Conservation (phyloP, 64 coral and sea anemone species). For the Anthopleura sola region DNA sequence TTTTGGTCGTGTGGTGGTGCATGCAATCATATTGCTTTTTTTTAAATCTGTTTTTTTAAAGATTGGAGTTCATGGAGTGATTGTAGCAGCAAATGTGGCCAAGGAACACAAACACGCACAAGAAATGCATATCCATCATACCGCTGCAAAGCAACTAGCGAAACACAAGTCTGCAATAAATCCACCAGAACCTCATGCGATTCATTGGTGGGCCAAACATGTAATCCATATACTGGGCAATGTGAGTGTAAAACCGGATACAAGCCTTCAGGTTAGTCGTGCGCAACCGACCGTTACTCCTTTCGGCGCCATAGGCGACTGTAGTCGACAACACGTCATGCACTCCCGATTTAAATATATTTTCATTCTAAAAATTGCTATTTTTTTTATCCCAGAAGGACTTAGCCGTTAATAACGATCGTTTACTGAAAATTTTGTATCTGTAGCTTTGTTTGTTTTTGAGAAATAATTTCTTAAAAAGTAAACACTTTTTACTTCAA, state of each 20-base stretch:
- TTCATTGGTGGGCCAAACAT: not conserved
- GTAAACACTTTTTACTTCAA: too few species aligned
- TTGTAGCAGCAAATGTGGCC: not conserved
- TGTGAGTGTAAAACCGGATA: not conserved
- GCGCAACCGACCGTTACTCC: not conserved
- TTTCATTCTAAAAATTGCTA: too few species aligned
- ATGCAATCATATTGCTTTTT: too few species aligned
- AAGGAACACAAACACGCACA: not conserved
- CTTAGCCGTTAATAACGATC: too few species aligned
- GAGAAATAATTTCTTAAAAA: too few species aligned
- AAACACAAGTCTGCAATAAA: not conserved
- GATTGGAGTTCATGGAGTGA: slow-evolving; percentile 1
- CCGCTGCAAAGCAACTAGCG: not conserved
- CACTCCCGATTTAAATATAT: too few species aligned
- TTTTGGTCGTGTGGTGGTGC: too few species aligned
- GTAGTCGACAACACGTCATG: too few species aligned
- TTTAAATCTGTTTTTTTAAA: not conserved
- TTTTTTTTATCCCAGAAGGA: too few species aligned
- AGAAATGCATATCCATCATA: too few species aligned
- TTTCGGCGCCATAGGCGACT: not conserved
- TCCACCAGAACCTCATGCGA: not conserved
- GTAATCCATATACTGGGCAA: slow-evolving; percentile 1
- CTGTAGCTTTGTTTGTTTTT: too few species aligned
- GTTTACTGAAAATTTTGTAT: too few species aligned
- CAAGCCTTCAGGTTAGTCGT: not conserved